phyloP scores from a whole-genome alignment of 1,140 invertebrate genomes.

The Drepana arcuata region DNA sequence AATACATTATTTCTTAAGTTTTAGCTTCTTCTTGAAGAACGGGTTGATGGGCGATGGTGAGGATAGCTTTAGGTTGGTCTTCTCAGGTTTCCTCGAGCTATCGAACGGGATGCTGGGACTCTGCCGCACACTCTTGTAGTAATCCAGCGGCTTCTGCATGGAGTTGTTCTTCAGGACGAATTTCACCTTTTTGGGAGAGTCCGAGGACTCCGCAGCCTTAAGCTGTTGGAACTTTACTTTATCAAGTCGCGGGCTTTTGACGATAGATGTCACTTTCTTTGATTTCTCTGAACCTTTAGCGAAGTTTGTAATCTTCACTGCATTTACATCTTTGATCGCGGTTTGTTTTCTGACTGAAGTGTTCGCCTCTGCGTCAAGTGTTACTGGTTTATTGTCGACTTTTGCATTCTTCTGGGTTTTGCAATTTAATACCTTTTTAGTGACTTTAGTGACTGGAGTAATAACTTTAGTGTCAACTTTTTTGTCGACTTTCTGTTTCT shows the following conservation, averaged over 20 bases:
- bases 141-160: slow-evolving; percentile 78
- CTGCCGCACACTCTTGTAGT: slow-evolving; percentile 76
- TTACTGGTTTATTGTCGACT: slow-evolving; percentile 6
- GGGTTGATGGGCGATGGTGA: slow-evolving; percentile 83
- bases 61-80: slow-evolving; percentile 79
- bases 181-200: slow-evolving; percentile 72
- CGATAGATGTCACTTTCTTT: slow-evolving; percentile 8
- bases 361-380: too few species aligned
- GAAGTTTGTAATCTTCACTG: too few species aligned
- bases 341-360: too few species aligned
- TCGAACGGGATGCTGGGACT: slow-evolving; percentile 84
- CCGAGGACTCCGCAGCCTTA: too few species aligned
- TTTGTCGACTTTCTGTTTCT: not conserved
- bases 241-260: slow-evolving; percentile 23
- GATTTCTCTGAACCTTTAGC: too few species aligned
- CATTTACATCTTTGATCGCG: too few species aligned
- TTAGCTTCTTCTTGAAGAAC: slow-evolving; percentile 76
- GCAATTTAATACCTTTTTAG: slow-evolving; percentile 11
- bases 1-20: slow-evolving; percentile 10
- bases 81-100: slow-evolving; percentile 76
- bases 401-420: slow-evolving; percentile 5
- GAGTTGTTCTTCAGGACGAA: slow-evolving; percentile 78
- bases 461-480: slow-evolving; percentile 1
- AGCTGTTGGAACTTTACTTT: slow-evolving; percentile 45
- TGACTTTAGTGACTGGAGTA: slow-evolving; percentile 1